Evolutionary conservation across 2,797 vertebrate genomes (phyloP), one percentile per base, ranked within the genome.

Genomic region (Cyclopterus lumpus): DNA sequence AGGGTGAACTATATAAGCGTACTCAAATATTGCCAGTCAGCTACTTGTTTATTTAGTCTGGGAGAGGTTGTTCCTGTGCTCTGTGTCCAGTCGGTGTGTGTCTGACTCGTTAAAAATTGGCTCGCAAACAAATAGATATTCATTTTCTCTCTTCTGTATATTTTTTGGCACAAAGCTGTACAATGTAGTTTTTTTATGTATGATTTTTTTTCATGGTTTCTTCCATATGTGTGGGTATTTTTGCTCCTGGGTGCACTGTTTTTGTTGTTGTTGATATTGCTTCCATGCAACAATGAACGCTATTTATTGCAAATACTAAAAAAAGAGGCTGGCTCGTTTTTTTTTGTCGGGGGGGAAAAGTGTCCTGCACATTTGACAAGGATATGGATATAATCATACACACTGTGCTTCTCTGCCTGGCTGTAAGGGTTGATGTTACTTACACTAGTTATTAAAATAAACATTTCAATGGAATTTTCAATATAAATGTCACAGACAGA

Each of bases 261-360:
- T 95, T 30, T 96, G 26, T 94, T 96, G 96, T 85, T 94, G 91
- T 95, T 95, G 94, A 89, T 96, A 92, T 95, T 94, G 95, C 96
- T 94, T 96, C 92, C 92, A 94, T 94, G 94, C 95, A 91, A 95
- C 94, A 96, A 96, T 95, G 91, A 95, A 95, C 95, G 92, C 90
- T 91, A 95, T 94, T 95, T 94, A 95, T 93, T 95, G 93, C 95
- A 96, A 95, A 93, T 95, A 95, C 92, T 81, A 95, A 95, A 94
- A 95, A 94, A 90, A 87, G 80, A 94, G 94, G 78, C 81, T 93
- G 2, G 26, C 89, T 96, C 89, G 77, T 88, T 86, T 86, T 18
- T 79, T 95, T 79, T 5, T 32, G 26, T 26, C 26, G 26, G 26
- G 26, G 28, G 26, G 89, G 91, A 0, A 15, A 94, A 88, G 81